Evolutionary conservation across 2,797 vertebrate species (phyloP), one percentile per base, ranked within the genome.

Genomic region (Eremophila alpestris): DNA sequence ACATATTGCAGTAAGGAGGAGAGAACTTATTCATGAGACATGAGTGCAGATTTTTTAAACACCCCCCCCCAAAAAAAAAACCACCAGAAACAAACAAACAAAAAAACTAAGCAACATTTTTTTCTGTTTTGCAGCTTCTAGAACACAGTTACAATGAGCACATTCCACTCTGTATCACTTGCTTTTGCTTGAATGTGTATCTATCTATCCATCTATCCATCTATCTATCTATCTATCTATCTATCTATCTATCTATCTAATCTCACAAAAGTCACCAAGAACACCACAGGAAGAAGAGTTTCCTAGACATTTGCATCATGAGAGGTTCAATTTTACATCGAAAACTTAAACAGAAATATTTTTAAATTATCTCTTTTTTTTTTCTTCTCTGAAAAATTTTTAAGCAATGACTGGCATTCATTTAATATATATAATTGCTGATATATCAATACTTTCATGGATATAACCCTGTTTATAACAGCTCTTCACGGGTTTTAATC

Each of bases 91-190:
- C 11, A 29, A 46, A 4, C 8, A 6, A 58, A 30, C 36, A 38
- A 30, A 41, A 34, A 30, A 32, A 1, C 7, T 24, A 54, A 41
- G 1, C 2, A 58, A 24, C 3, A 46, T 2, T 4, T n/a, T 0
- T 52, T 69, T 74, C 17, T 81, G 1, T 2, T 87, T 77, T 46
- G 16, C 6, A 51, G 1, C 4, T 62, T 70, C 36, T 65, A 69
- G 36, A 74, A 46, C 11, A 36, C 10, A 55, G 4, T 30, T 60
- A 29, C 34, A 46, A 29, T 18, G 11, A 62, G 7, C 5, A 36
- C n/a, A 48, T 69, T 48, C 16, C 5, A 40, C 13, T 59, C 26
- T 62, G 56, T 27, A 3, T 73, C n/a, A 73, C 17, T 49, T 43
- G 10, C 23, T 71, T 58, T 36, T 58, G 7, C 29, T 10, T 51